Conservation (phyloP, 2,113 vertebrate species). For the Aplodontia rufa region DNA sequence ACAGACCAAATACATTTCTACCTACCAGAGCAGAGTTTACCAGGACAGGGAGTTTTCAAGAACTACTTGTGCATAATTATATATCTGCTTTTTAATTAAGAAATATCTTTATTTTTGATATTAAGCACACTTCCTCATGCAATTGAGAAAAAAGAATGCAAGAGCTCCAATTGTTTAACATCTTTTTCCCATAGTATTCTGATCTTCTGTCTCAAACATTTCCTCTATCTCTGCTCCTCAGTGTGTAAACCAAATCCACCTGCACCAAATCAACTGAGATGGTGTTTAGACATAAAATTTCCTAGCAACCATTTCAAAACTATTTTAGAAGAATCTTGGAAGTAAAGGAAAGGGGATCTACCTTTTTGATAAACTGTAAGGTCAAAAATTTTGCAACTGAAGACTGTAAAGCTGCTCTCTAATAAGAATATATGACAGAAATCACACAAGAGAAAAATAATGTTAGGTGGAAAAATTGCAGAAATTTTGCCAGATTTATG, state of each 20-base stretch:
- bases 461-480: neutral
- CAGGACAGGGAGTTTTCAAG: neutral
- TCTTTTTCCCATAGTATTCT: neutral
- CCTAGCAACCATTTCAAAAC: neutral
- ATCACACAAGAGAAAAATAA: neutral
- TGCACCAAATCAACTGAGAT: neutral
- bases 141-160: neutral
- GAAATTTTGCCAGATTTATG: neutral
- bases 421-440: neutral
- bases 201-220: constrained; percentile 24
- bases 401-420: neutral
- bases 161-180: neutral
- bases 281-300: neutral
- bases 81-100: neutral
- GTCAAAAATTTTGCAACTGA: neutral
- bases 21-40: neutral
- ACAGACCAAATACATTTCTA: neutral
- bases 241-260: neutral
- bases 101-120: constrained; percentile 28
- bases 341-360: neutral
- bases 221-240: neutral
- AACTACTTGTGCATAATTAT: neutral
- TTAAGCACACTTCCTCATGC: neutral
- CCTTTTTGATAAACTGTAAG: neutral
- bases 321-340: neutral